phyloP scores from a whole-genome alignment of 1,140 invertebrate genomes.

The Eumeta japonica region DNA sequence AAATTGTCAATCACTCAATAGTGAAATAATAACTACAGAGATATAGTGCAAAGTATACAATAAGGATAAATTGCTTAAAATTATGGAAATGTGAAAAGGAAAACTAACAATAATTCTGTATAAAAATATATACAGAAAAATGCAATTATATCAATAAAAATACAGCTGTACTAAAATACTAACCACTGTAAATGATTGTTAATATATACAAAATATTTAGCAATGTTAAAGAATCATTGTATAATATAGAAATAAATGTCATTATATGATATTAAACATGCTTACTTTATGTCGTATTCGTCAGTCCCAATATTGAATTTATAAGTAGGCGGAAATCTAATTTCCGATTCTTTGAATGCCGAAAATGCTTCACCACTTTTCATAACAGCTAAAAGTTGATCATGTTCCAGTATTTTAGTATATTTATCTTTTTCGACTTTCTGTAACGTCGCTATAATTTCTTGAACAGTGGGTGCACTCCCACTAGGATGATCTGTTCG shows the following conservation, averaged over 20 bases:
- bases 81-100: conserved; percentile 9
- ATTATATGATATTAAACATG: no score
- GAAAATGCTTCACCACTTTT: conserved; percentile 74
- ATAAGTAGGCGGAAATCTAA: conserved; percentile 86
- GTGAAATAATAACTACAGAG: no score
- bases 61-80: conserved; percentile 7
- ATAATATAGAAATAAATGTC: no score
- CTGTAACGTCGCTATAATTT: conserved; percentile 66
- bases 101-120: no score
- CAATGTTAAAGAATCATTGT: no score
- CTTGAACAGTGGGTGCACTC: conserved; percentile 60
- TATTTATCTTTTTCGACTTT: conserved; percentile 67
- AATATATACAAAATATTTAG: no score
- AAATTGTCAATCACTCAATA: no score
- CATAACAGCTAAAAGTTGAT: conserved; percentile 73
- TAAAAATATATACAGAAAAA: no score
- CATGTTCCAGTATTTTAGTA: conserved; percentile 64
- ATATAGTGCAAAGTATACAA: no score
- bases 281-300: conserved; percentile 79
- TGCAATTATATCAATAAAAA: no score
- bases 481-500: conserved; percentile 65
- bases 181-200: no score
- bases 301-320: conserved; percentile 75
- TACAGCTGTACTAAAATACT: no score
- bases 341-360: conserved; percentile 70